Evolutionary conservation across 37 sponge, comb jelly and placozoan genomes (phyloP).

Genomic region (Theonella swinhoei): DNA sequence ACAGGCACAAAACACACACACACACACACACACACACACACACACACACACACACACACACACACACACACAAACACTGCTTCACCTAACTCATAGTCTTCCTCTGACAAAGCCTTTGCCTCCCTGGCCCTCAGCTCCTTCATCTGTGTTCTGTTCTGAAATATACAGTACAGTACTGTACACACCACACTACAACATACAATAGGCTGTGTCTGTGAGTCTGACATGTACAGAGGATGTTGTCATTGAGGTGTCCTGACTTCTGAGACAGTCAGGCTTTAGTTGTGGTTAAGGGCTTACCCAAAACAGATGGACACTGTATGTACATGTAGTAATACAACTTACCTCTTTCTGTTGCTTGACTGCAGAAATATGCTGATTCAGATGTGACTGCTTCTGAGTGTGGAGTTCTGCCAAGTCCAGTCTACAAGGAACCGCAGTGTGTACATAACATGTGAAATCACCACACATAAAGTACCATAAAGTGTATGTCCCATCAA

Average conservation of each 20-base stretch:
- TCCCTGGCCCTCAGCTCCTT: constrained; percentile 40
- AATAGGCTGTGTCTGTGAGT: not conserved
- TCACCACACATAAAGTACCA: not conserved
- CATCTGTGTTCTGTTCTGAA: constrained; percentile 3
- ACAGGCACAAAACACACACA: too few species aligned
- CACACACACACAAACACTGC: too few species aligned
- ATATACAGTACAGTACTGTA: not conserved
- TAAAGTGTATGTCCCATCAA: not conserved
- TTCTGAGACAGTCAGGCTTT: too few species aligned
- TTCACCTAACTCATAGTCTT: constrained; percentile 70
- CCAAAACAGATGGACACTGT: not conserved
- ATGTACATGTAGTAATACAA: not conserved
- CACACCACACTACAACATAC: not conserved
- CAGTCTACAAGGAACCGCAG: too few species aligned
- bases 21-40: too few species aligned
- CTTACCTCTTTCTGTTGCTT: constrained; percentile 1
- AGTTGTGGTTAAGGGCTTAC: not conserved
- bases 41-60: too few species aligned
- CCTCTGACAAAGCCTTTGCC: constrained; percentile 45
- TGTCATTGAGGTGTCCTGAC: not conserved
- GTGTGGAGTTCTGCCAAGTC: not conserved
- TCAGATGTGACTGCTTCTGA: not conserved
- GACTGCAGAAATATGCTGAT: not conserved
- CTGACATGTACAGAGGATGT: not conserved
- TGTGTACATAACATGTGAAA: not conserved